Percentiles rank a stretch among this genome's conserved stretches.
These are phyloP conservation scores for Eufriesea mexicana DNA, from an alignment of 1,140 invertebrate species.

Conservation along the genomic window DNA sequence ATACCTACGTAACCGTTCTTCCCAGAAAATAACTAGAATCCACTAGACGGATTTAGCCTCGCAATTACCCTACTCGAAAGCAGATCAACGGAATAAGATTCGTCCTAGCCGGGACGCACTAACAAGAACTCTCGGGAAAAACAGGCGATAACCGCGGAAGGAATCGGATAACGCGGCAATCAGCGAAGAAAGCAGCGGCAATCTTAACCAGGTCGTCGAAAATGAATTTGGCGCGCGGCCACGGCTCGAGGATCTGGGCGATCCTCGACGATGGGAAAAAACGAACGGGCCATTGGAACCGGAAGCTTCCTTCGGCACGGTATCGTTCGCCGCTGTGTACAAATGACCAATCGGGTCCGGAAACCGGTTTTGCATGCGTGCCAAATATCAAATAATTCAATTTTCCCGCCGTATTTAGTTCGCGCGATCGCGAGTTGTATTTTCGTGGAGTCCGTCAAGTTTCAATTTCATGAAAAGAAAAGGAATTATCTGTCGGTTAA, in stretches of 20 bases:
- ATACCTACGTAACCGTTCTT: too few relatives aligned
- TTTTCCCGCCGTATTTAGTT: slow-evolving; percentile 2
- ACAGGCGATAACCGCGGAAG: background rate
- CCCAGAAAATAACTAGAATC: too few relatives aligned
- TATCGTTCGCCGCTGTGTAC: slow-evolving; percentile 13
- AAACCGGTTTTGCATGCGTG: slow-evolving; percentile 52
- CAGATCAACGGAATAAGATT: background rate
- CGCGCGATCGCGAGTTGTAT: background rate
- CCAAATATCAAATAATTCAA: slow-evolving; percentile 66
- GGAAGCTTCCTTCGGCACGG: slow-evolving; percentile 29
- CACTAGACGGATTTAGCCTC: too few relatives aligned
- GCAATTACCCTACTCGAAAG: background rate
- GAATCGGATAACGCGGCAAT: slow-evolving; percentile 22
- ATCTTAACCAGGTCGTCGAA: slow-evolving; percentile 5
- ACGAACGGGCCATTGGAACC: background rate
- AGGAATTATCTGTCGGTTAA: background rate
- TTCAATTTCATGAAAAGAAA: slow-evolving; percentile 52
- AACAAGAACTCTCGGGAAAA: background rate
- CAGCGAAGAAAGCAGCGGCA: background rate
- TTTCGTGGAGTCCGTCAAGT: slow-evolving; percentile 2
- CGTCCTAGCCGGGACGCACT: too few relatives aligned
- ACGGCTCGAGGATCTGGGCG: background rate
- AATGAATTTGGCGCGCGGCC: slow-evolving; percentile 46
- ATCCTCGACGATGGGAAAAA: background rate
- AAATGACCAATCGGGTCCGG: slow-evolving; percentile 20